Conservation (phyloP, 2,888 invertebrate genomes). For the Phaonia tiefii region DNA sequence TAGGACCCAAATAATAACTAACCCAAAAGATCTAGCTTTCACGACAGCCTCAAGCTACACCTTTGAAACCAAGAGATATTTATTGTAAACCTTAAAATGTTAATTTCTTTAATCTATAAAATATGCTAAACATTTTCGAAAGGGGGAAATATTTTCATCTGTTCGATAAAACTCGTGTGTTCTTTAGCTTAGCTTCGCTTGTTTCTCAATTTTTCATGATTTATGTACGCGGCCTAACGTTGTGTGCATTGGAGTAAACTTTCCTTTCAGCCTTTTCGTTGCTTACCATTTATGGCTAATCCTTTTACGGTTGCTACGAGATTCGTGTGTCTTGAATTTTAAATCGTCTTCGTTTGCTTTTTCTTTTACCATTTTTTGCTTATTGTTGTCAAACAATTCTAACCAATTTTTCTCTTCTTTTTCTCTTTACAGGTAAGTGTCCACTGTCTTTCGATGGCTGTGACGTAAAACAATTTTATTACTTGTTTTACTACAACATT, state of each 20-base stretch:
- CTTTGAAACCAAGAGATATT: too few species aligned
- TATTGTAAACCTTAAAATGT: neutral
- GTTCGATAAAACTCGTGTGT: neutral
- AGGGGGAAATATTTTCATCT: too few species aligned
- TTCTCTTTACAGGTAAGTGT: constrained; percentile 43
- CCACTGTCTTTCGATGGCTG: constrained; percentile 30
- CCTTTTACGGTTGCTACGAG: constrained; percentile 15
- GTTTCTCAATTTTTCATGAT: too few species aligned
- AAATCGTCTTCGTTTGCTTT: constrained; percentile 22
- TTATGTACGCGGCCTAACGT: too few species aligned
- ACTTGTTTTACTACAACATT: constrained; percentile 44
- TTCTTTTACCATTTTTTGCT: constrained; percentile 3
- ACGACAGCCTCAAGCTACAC: too few species aligned
- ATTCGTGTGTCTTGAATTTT: constrained; percentile 44
- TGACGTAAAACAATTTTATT: constrained; percentile 50
- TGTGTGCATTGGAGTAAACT: too few species aligned
- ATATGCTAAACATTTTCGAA: constrained; percentile 4
- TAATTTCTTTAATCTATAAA: neutral
- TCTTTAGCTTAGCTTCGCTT: too few species aligned
- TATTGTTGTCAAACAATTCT: constrained; percentile 3
- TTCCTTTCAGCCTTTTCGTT: too few species aligned
- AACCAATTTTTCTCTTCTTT: constrained; percentile 10
- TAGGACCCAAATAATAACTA: too few species aligned
- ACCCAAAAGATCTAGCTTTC: too few species aligned
- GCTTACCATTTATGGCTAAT: neutral